Percentiles rank a stretch among this genome's conserved stretches.
These are phyloP conservation scores for Glyphotaelius pellucidus DNA, from an alignment of 2,888 invertebrate genomes.

Conservation along the genomic window DNA sequence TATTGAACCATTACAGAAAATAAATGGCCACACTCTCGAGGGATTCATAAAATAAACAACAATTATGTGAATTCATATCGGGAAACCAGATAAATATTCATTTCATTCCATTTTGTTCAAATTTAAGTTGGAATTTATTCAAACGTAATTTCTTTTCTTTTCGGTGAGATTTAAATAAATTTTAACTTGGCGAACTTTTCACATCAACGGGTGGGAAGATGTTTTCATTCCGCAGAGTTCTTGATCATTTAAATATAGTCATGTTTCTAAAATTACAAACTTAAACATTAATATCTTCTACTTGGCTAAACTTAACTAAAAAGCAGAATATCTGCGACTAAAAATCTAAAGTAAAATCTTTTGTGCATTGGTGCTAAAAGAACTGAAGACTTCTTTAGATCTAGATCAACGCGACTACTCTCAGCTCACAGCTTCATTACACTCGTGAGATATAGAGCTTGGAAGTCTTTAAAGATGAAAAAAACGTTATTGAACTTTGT, in stretches of 20 bases:
- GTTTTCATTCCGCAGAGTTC: not conserved
- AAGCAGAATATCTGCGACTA: not conserved
- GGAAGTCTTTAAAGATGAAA: too few species aligned
- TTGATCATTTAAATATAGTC: not conserved
- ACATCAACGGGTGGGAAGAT: not conserved
- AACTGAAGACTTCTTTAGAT: not conserved
- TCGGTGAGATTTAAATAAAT: not conserved
- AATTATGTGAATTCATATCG: not conserved
- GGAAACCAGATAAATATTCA: not conserved
- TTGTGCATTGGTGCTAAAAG: not conserved
- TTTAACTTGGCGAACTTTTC: not conserved
- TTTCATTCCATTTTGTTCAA: not conserved
- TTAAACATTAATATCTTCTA: not conserved
- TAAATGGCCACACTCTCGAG: not conserved
- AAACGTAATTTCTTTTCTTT: not conserved
- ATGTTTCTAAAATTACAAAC: not conserved
- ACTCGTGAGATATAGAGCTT: not conserved
- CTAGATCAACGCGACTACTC: not conserved
- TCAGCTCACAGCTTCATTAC: not conserved
- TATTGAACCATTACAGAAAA: conserved; percentile 7
- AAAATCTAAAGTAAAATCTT: not conserved
- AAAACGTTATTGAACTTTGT: too few species aligned
- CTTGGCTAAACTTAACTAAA: not conserved
- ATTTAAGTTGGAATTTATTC: not conserved
- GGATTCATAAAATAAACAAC: conserved; percentile 18